Evolutionary conservation across 2,113 vertebrate species (phyloP), one percentile per base, ranked within the genome.

Genomic region (Octodon degus): DNA sequence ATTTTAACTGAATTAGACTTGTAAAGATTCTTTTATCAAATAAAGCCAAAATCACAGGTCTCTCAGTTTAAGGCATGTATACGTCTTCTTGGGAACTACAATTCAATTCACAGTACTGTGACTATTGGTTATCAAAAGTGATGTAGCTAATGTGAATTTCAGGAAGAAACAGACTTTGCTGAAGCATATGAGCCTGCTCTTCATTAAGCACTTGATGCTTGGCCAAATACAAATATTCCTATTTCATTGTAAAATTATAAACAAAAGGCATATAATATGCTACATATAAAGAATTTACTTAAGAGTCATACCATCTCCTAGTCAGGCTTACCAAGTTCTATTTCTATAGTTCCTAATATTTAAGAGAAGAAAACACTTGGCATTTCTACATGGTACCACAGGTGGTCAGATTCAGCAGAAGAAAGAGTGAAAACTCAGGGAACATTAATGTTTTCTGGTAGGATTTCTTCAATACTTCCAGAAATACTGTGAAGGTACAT

Each of bases 301-400:
- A 47, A 16, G 74, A 89, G 81, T 65, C 7, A 87, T 81, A 58
- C 1, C 13, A 74, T 70, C 2, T 72, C 10, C 4, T 68, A 17
- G 16, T 80, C 68, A 84, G 25, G 50, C 6, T 86, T 85, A 58
- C 5, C 37, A 34, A 37, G 27, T 32, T 2, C 6, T 4, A 4
- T 40, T 94, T 91, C 82, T 70, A 58, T 1, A 84, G 72, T 97
- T 84, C 20, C 37, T 89, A 53, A 13, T 74, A 63, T 97, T 86
- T 89, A 40, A n/a, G 27, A 65, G 47, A 14, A 93, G 34, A 62
- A 93, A 89, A 83, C 8, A 55, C 14, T 93, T 81, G 34, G 85
- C 77, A 81, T 91, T 77, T 94, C 34, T 47, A 74, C 19, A 74
- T 14, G 67, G 27, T 76, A 27, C 6, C 67, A 74, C 7, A 92